Base-by-base conservation (phyloP, 2,888 invertebrate species). In the Drosophila parthenogenetica region DNA sequence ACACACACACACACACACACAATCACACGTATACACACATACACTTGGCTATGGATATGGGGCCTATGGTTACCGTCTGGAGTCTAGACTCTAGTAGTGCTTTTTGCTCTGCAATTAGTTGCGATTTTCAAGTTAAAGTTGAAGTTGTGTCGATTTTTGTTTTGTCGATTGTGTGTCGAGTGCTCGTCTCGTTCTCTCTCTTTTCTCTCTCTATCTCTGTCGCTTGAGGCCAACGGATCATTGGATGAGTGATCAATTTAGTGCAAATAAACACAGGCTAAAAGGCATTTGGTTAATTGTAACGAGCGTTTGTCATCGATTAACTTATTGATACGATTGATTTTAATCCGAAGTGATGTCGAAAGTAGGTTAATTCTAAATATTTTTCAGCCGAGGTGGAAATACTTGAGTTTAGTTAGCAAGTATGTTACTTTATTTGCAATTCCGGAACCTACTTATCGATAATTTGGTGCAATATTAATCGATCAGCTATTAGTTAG, bases 101-200 rank as follows among this genome's bases (percentile, higher is more conserved):
- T 62, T 67, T 46, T 22, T 61, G 73, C 46, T 59, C 68, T 40
- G 51, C 74, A 73, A 74, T 73, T 73, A 73, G 77, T 77, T 70
- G 45, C 42, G 50, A 50, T 50, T 50, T 51, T n/a, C 45, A 17
- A 54, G 42, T 54, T 42, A 25, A 22, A 17, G 37, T 35, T 17
- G 35, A 51, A 51, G 48, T 53, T 65, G 57, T 32, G 11, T 45
- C 43, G 53, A 53, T 53, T 40, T 22, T 39, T 25, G 53, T n/a
- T 32, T 17, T n/a, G 40, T 42, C 32, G 53, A 68, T 43, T 72
- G 69, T 42, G 51, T 72, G 76, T 40, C 62, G 75, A 62, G 53
- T 72, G 61, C 54, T 65, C 22, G 2, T 48, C 25, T 22, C 25
- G 17, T 16, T 54, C 2, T 22, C 39, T 40, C 16, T 29, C 16